A percentile compares a stretch with the other conserved stretches of the same genome.
Conservation (phyloP, 2,113 vertebrate species). For the Haemorhous mexicanus region DNA sequence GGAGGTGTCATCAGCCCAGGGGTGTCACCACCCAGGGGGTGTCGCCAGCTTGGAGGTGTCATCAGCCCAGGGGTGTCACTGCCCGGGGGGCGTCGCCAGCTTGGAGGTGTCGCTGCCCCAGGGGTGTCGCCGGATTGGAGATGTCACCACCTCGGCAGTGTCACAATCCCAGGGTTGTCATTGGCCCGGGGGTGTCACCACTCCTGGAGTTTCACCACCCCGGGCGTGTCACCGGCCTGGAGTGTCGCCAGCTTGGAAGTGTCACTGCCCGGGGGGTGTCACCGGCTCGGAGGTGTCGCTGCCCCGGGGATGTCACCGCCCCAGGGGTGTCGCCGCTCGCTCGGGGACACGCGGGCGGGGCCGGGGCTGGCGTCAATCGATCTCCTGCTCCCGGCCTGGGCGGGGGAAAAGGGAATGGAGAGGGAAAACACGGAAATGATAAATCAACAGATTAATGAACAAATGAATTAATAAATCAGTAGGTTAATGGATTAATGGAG, state of each 20-base stretch:
- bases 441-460: fast-evolving
- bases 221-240: fast-evolving
- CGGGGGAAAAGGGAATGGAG: fast-evolving
- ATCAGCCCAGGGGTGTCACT: fast-evolving
- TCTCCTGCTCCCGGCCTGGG: constrained; percentile 38
- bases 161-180: not conserved
- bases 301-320: no score
- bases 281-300: no score
- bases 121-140: not conserved
- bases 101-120: no score
- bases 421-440: no score
- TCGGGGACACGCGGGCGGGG: not conserved
- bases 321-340: not conserved
- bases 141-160: no score
- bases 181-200: no score
- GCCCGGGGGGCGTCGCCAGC: no score
- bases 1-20: no score
- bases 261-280: no score
- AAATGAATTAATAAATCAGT: not conserved
- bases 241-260: no score
- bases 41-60: not conserved
- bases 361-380: not conserved
- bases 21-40: fast-evolving
- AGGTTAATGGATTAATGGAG: no score
- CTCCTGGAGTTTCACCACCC: no score